Evolutionary conservation across 2,797 vertebrate species (phyloP).

Genomic region (Pseudochromis fuscus): DNA sequence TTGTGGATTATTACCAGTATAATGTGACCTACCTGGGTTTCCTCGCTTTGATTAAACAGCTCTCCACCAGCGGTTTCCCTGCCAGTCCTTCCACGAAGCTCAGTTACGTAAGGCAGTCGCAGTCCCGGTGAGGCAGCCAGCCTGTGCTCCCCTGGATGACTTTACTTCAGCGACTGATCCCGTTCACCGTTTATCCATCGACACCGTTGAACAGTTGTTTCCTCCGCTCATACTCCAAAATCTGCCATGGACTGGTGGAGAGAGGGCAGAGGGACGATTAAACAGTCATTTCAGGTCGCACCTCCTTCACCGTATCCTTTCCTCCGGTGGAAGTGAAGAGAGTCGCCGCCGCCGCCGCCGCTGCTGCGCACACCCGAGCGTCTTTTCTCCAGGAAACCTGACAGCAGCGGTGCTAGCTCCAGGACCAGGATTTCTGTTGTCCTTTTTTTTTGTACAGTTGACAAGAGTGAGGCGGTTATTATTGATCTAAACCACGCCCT

Average conservation of each 20-base stretch:
- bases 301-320: constrained; percentile 58
- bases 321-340: constrained; percentile 28
- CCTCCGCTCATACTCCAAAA: constrained; percentile 4
- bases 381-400: constrained; percentile 12
- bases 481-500: constrained; percentile 74
- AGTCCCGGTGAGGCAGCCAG: constrained; percentile 29
- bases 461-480: constrained; percentile 67
- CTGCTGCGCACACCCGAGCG: constrained; percentile 29
- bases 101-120: constrained; percentile 79
- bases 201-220: neutral
- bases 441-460: constrained; percentile 55
- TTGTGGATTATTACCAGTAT: neutral
- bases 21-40: constrained; percentile 72
- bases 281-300: constrained; percentile 55
- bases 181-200: constrained; percentile 12
- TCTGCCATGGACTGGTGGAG: constrained; percentile 6
- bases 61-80: constrained; percentile 40
- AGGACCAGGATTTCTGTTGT: constrained; percentile 45
- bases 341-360: neutral
- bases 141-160: constrained; percentile 12
- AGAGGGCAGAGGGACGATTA: constrained; percentile 42
- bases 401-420: constrained; percentile 6
- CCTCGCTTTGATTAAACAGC: constrained; percentile 31
- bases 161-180: constrained; percentile 13
- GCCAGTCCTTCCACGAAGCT: constrained; percentile 58